Evolutionary conservation across 2,797 vertebrate species (phyloP).

Genomic region (Molothrus ater): DNA sequence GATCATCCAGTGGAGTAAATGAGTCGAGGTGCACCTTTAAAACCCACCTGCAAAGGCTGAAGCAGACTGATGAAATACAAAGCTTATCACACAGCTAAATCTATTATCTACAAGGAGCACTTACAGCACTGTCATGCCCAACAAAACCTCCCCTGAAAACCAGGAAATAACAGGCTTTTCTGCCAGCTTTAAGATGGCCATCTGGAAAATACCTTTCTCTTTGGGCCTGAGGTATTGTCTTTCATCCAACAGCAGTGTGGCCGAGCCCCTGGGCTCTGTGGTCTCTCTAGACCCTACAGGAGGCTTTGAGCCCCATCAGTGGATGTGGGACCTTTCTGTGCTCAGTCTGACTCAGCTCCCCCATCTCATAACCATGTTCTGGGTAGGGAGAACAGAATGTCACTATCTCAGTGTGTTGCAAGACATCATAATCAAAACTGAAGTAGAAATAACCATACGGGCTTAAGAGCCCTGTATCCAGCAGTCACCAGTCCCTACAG

Average conservation of each 20-base stretch:
- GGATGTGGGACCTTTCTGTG: background rate
- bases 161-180: background rate
- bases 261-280: background rate
- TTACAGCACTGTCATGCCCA: background rate
- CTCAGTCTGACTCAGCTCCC: fast-evolving
- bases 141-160: constrained; percentile 20
- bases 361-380: background rate
- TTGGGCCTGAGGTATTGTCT: background rate
- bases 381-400: background rate
- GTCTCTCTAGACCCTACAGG: background rate
- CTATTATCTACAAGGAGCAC: background rate
- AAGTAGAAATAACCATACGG: background rate
- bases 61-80: background rate
- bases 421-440: background rate
- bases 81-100: background rate
- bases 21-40: constrained; percentile 21
- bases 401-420: background rate
- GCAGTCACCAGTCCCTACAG: background rate
- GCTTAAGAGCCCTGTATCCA: background rate
- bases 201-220: background rate
- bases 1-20: constrained; percentile 22
- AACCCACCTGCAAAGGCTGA: background rate
- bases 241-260: background rate
- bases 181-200: background rate
- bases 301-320: background rate